Evolutionary conservation across 2,113 vertebrate species (phyloP).

Genomic region (Isichthys henryi): DNA sequence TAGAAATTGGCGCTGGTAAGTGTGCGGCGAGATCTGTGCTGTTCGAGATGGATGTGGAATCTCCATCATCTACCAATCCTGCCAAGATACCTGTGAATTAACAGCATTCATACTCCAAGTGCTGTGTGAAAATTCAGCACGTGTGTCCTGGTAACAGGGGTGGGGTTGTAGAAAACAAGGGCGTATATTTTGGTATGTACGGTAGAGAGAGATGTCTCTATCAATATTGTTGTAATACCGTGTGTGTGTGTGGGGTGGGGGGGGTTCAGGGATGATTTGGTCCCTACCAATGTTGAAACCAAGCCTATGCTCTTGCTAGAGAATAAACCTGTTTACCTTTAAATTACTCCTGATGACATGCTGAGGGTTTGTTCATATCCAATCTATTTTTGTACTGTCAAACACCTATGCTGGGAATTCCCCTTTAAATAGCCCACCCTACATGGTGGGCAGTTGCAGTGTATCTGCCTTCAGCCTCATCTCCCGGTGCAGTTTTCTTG

Average conservation of each 20-base stretch:
- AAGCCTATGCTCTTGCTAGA: constrained; percentile 57
- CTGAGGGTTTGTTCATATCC: constrained; percentile 39
- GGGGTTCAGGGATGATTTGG: background rate
- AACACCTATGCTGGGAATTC: constrained; percentile 74
- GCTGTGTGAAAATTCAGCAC: constrained; percentile 37
- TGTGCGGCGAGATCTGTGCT: background rate
- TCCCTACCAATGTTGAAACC: background rate
- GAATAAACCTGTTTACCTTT: constrained; percentile 43
- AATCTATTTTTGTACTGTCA: constrained; percentile 83
- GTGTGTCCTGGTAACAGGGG: constrained; percentile 26
- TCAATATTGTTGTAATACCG: background rate
- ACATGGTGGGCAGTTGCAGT: constrained; percentile 56
- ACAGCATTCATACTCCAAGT: constrained; percentile 56
- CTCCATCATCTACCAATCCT: background rate
- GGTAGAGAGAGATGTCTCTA: background rate
- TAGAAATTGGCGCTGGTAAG: background rate
- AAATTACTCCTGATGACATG: constrained; percentile 72
- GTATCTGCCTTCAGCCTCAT: constrained; percentile 68
- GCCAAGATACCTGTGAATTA: constrained; percentile 14
- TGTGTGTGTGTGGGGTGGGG: background rate
- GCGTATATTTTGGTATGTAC: background rate
- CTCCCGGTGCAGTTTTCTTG: constrained; percentile 72
- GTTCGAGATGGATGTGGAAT: background rate
- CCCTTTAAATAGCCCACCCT: constrained; percentile 33
- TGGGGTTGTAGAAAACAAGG: background rate